Evolutionary conservation across 2,797 vertebrate species (phyloP).

Genomic region (Sebastes miniatus): DNA sequence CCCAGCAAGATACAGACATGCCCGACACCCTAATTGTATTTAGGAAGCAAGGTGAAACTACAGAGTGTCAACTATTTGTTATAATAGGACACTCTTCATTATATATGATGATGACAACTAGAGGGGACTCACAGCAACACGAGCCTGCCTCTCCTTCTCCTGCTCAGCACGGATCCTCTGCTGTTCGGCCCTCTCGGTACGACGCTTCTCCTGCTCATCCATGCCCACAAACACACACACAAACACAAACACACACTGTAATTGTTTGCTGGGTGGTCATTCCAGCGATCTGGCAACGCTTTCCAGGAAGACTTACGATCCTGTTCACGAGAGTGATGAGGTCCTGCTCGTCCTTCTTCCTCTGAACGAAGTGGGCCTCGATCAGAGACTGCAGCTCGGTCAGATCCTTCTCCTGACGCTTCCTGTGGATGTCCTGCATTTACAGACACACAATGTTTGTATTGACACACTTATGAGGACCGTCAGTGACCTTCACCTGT

Average conservation of each 20-base stretch:
- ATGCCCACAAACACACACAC: not conserved
- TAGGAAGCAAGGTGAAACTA: not conserved
- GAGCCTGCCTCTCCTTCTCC: constrained; percentile 79
- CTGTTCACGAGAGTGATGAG: constrained; percentile 79
- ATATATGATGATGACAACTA: not conserved
- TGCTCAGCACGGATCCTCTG: constrained; percentile 76
- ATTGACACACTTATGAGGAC: not conserved
- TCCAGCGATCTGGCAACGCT: constrained; percentile 10
- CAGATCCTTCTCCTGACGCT: constrained; percentile 81
- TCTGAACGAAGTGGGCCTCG: constrained; percentile 80
- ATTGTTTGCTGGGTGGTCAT: constrained; percentile 38
- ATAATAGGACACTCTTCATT: not conserved
- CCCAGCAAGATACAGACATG: not conserved
- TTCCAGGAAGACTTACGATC: constrained; percentile 73
- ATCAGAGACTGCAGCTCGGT: constrained; percentile 80
- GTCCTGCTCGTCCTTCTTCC: constrained; percentile 81
- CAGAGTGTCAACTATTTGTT: not conserved
- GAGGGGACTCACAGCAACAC: constrained; percentile 74
- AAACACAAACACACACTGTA: not conserved
- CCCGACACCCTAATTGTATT: not conserved
- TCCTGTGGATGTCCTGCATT: constrained; percentile 81
- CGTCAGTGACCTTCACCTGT: not conserved
- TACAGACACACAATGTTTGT: not conserved
- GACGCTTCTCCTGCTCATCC: constrained; percentile 78
- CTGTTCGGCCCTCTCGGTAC: constrained; percentile 80